Conservation (phyloP, 2,797 vertebrate genomes). For the Microctenopoma lineatum region DNA sequence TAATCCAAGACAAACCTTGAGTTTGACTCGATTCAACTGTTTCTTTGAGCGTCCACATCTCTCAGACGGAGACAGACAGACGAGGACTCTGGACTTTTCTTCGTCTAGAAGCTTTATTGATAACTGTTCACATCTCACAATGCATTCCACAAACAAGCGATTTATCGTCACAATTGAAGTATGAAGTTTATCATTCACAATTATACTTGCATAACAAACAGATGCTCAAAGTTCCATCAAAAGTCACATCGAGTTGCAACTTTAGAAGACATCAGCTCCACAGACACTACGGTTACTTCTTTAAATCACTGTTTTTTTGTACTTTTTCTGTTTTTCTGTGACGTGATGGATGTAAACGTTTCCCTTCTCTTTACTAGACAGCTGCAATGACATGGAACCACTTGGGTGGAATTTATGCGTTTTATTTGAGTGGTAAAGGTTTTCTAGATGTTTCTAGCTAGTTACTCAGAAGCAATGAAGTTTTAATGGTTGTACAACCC, state of each 20-base stretch:
- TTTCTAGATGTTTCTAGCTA: slow-evolving; percentile 85
- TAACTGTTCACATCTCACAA: slow-evolving; percentile 96
- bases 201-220: slow-evolving; percentile 91
- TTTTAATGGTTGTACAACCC: slow-evolving; percentile 73
- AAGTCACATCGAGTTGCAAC: slow-evolving; percentile 88
- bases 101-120: slow-evolving; percentile 99
- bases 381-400: slow-evolving; percentile 83
- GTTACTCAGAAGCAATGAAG: slow-evolving; percentile 86
- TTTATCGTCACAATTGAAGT: slow-evolving; percentile 87
- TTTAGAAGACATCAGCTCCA: slow-evolving; percentile 87
- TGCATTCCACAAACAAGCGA: slow-evolving; percentile 95
- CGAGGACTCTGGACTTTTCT: slow-evolving; percentile 47
- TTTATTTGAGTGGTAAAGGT: slow-evolving; percentile 75
- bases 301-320: slow-evolving; percentile 46
- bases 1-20: too few relatives aligned
- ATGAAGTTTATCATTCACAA: slow-evolving; percentile 88
- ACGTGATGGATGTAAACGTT: slow-evolving; percentile 86
- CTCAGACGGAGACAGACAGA: slow-evolving; percentile 15
- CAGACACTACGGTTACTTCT: slow-evolving; percentile 75
- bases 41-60: too few relatives aligned
- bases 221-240: slow-evolving; percentile 85
- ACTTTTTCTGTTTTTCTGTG: slow-evolving; percentile 55
- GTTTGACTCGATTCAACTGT: too few relatives aligned
- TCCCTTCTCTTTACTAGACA: slow-evolving; percentile 78
- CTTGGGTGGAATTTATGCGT: slow-evolving; percentile 67